A percentile compares a stretch with the other conserved stretches of the same genome.
phyloP scores from a whole-genome alignment of 2,797 vertebrate species.

The Acrocephalus scirpaceus region DNA sequence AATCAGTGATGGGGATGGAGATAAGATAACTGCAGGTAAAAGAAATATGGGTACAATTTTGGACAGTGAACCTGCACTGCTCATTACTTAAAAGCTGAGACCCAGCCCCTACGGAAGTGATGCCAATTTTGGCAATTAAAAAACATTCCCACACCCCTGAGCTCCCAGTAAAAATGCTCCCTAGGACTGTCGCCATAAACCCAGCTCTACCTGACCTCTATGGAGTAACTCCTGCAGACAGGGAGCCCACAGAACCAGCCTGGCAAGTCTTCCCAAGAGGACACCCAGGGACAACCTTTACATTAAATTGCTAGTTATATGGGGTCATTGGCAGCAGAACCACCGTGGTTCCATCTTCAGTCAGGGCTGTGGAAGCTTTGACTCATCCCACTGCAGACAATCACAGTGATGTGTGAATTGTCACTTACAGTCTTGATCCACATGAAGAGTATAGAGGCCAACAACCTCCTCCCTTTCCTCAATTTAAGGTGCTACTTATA shows the following conservation, averaged over 20 bases:
- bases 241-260: not conserved
- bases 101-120: not conserved
- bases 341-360: not conserved
- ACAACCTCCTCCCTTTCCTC: not conserved
- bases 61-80: not conserved
- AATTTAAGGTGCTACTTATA: not conserved
- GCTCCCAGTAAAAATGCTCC: not conserved
- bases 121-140: not conserved
- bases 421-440: not conserved
- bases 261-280: not conserved
- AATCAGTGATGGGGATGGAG: not conserved
- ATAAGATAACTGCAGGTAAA: not conserved
- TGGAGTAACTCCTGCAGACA: not conserved
- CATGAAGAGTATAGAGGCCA: not conserved
- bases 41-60: not conserved
- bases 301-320: not conserved
- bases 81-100: not conserved
- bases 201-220: not conserved
- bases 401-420: not conserved
- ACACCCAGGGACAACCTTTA: not conserved
- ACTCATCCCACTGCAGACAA: not conserved
- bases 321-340: not conserved
- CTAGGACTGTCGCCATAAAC: not conserved
- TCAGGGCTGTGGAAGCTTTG: not conserved
- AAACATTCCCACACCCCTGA: not conserved